Evolutionary conservation across 2,888 invertebrate genomes (phyloP).

Genomic region (Piscicola geometra): DNA sequence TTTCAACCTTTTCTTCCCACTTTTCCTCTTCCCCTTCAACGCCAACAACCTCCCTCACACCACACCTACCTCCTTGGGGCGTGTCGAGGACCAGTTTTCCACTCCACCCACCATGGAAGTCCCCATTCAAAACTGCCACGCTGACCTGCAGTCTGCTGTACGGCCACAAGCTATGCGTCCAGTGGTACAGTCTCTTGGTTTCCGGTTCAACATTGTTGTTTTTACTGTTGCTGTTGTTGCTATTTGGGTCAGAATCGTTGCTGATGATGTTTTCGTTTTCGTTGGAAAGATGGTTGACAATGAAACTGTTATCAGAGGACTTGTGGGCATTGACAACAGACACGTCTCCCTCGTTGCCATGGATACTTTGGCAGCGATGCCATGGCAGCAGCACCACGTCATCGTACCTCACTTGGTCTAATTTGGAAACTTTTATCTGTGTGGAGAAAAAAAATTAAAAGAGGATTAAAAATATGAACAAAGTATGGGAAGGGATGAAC

Average conservation of each 20-base stretch:
- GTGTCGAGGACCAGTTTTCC: slow-evolving; percentile 64
- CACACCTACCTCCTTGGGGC: slow-evolving; percentile 48
- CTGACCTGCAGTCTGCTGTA: slow-evolving; percentile 71
- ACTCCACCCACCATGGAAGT: slow-evolving; percentile 57
- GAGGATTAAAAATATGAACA: too few species aligned
- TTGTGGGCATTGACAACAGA: not conserved
- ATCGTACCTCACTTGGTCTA: not conserved
- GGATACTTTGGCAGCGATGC: not conserved
- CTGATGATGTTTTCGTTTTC: too few species aligned
- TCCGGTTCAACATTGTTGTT: too few species aligned
- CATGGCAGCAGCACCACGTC: not conserved
- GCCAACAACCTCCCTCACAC: too few species aligned
- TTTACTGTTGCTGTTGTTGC: too few species aligned
- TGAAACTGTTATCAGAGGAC: not conserved
- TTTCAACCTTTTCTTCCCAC: too few species aligned
- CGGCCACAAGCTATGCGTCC: slow-evolving; percentile 48
- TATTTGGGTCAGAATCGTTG: too few species aligned
- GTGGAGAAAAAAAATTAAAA: too few species aligned
- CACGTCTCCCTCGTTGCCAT: not conserved
- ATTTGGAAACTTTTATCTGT: not conserved
- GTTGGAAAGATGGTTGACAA: not conserved
- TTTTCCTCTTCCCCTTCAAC: too few species aligned
- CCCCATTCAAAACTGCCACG: slow-evolving; percentile 57
- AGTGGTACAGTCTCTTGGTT: not conserved
- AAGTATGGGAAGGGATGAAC: too few species aligned